Percentiles rank a stretch among this genome's conserved stretches.
Evolutionary conservation across 2,888 invertebrate genomes (phyloP).

Genomic region (Shargacucullia verbasci): DNA sequence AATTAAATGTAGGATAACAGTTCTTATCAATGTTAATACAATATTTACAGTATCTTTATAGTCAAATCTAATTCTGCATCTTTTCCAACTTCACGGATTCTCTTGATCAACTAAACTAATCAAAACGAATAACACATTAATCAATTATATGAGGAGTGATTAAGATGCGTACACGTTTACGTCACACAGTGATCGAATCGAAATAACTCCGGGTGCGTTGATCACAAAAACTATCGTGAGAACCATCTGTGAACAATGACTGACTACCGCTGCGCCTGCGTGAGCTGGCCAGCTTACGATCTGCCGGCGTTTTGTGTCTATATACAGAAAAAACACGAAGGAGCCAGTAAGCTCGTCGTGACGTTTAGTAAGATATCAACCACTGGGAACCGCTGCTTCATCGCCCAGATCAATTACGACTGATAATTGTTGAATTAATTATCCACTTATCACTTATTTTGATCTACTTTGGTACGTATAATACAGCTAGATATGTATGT

Average conservation of each 20-base stretch:
- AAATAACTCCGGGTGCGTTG: conserved; percentile 76
- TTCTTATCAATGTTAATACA: too few relatives aligned
- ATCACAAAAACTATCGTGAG: conserved; percentile 81
- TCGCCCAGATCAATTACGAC: conserved; percentile 66
- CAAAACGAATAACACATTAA: conserved; percentile 15
- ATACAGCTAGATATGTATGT: conserved; percentile 1
- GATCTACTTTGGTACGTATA: conserved; percentile 32
- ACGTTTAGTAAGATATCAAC: conserved; percentile 74
- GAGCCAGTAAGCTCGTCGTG: conserved; percentile 67
- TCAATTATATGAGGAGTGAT: conserved; percentile 59
- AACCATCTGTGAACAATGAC: conserved; percentile 74
- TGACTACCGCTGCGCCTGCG: conserved; percentile 66
- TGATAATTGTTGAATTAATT: conserved; percentile 67
- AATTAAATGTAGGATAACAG: too few relatives aligned
- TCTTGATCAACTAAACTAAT: too few relatives aligned
- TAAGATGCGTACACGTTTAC: conserved; percentile 66
- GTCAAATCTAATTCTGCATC: too few relatives aligned
- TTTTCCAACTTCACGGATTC: too few relatives aligned
- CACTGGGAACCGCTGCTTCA: conserved; percentile 64
- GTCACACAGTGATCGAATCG: conserved; percentile 72
- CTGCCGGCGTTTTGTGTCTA: conserved; percentile 67
- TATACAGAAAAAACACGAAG: conserved; percentile 68
- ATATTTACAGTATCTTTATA: too few relatives aligned
- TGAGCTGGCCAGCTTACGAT: conserved; percentile 64
- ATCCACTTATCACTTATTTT: conserved; percentile 44